Base-by-base conservation (phyloP, 2,797 vertebrate species). In the Graptemys geographica region DNA sequence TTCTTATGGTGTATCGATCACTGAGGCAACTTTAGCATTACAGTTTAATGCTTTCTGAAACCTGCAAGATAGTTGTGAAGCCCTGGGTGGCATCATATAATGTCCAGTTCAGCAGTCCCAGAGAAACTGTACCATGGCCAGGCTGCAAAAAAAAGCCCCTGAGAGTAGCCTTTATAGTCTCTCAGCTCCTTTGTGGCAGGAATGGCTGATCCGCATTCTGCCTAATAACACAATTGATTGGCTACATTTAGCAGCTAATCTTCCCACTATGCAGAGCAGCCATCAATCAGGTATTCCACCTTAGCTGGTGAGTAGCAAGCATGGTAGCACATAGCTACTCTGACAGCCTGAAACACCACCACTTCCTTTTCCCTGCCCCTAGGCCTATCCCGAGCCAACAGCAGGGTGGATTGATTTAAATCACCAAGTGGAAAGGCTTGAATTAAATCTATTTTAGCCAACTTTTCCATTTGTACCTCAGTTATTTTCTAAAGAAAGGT, bases 11-110 rank as follows among this genome's bases (percentile, higher is more conserved):
- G 6, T 25, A 49, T 5, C 72, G 5, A 49, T 44, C 44, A 78
- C 27, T 1, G 15, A 15, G 12, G 27, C 9, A 49, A 18, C 44
- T 47, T 78, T 31, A 89, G 56, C 2, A 15, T 80, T 85, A 90
- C 6, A 62, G 21, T 92, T 86, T 86, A 96, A 94, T 84, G 85
- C 82, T 57, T 87, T n/a, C 81, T 49, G 85, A 94, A 94, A 91
- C 87, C 69, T 96, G 84, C 84, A 93, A 96, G 95, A 59, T 51
- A 96, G 78, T 78, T 92, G 28, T 84, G 86, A 94, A 96, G 86
- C 74, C 86, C 84, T 86, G 92, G 80, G 84, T 33, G 86, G 88
- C 83, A 59, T 91, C 82, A 37, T 23, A 91, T 25, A 87, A 82
- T 69, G 84, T 87, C 88, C 82, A 49, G 86, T 79, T 8, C 62